Percentiles rank a stretch among this genome's conserved stretches.
Conservation (phyloP, 2,113 vertebrate species). For the Trichomycterus rosablanca region DNA sequence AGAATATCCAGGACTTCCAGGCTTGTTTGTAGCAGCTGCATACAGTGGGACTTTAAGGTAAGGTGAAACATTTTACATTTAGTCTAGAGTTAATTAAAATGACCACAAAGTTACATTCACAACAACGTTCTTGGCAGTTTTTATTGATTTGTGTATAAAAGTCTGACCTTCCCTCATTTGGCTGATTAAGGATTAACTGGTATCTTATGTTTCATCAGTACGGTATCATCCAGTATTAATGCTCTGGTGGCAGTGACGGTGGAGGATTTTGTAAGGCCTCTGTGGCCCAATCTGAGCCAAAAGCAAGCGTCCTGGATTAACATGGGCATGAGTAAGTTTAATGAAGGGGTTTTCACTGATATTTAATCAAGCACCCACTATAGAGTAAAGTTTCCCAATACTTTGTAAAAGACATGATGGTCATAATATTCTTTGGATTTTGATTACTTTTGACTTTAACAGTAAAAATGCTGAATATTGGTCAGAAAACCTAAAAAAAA, state of each 20-base stretch:
- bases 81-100: not conserved
- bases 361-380: too few relatives aligned
- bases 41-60: constrained; percentile 97
- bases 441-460: too few relatives aligned
- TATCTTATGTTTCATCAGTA: constrained; percentile 63
- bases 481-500: too few relatives aligned
- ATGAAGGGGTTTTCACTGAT: too few relatives aligned
- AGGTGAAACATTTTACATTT: constrained; percentile 21
- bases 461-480: too few relatives aligned
- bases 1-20: constrained; percentile 83
- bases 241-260: constrained; percentile 84
- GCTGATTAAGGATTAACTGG: not conserved
- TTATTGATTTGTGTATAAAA: not conserved
- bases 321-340: constrained; percentile 81
- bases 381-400: too few relatives aligned
- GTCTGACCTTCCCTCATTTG: too few relatives aligned
- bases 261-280: constrained; percentile 76
- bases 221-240: constrained; percentile 88
- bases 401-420: too few relatives aligned
- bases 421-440: too few relatives aligned
- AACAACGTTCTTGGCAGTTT: too few relatives aligned
- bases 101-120: too few relatives aligned
- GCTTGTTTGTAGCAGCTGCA: constrained; percentile 91
- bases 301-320: constrained; percentile 75
- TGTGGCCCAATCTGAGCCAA: constrained; percentile 63